Evolutionary conservation across 2,797 vertebrate species (phyloP), one percentile per base, ranked within the genome.

Genomic region (Neopelma chrysocephalum): DNA sequence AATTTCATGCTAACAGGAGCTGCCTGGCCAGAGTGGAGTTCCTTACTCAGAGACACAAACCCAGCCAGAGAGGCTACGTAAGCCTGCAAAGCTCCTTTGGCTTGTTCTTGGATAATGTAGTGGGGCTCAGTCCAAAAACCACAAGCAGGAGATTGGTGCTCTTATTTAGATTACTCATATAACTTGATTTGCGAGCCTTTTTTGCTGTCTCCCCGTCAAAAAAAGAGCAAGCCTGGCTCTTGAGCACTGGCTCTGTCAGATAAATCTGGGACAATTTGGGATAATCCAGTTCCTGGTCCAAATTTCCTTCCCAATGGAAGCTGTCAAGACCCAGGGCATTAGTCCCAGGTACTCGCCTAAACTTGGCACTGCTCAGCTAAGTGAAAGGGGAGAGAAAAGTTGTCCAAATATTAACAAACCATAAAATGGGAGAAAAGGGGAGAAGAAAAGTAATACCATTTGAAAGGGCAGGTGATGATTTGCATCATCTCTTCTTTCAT

Each of bases 31-130:
- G 62, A 93, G 50, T 4, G 9, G 89, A 96, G 64, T 79, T 91
- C 85, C 76, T 96, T 91, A 81, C 58, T 88, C 87, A 93, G 92
- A 89, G 45, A 32, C 68, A 38, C 6, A 10, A 75, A 61, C 31
- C 40, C 70, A 87, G 96, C 91, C 96, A 94, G 90, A 82, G 66
- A 87, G 60, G 36, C 93, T 94, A 85, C 19, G 8, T 95, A 95
- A 93, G 61, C 73, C 84, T 92, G 83, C 50, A 96, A 50, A 89
- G 61, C 75, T 70, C 83, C 92, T 72, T 54, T 80, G 94, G 96
- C 95, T 95, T 15, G 1, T 78, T 96, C 95, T 91, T 80, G 82
- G 54, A 51, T 90, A 95, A 93, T 42, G 12, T 51, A 78, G 42
- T 0, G 0, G 88, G 90, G 71, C 75, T 92, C 4, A 7, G n/a